Conservation (phyloP, 2,797 vertebrate genomes). For the Eutrigla gurnardus region DNA sequence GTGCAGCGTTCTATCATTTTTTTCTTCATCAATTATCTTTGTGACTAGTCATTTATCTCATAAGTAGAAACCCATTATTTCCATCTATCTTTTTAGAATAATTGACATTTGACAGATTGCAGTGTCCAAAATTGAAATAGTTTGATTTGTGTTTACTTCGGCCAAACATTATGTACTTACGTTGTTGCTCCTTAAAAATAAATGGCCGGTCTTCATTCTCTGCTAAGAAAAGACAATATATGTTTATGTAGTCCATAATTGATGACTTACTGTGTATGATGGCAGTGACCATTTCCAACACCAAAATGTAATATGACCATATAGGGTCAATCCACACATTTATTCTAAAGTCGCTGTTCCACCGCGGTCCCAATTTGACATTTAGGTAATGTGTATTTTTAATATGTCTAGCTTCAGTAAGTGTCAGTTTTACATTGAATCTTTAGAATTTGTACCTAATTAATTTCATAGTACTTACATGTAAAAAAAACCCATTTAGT, state of each 20-base stretch:
- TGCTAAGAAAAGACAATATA: neutral
- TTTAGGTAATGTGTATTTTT: neutral
- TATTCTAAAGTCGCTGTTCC: neutral
- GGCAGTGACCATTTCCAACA: neutral
- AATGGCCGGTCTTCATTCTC: neutral
- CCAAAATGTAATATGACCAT: neutral
- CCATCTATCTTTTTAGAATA: neutral
- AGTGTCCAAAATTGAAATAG: neutral
- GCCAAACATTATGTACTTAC: neutral
- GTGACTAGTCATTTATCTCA: neutral
- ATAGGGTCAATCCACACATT: neutral
- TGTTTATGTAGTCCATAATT: neutral
- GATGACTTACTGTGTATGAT: neutral
- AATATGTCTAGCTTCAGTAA: neutral
- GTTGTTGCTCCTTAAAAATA: neutral
- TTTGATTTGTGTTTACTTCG: neutral
- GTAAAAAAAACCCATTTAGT: neutral
- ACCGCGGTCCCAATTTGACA: neutral
- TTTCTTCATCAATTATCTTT: neutral
- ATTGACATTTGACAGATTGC: neutral
- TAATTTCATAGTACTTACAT: neutral
- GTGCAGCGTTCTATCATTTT: neutral
- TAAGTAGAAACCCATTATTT: neutral
- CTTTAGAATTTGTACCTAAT: neutral
- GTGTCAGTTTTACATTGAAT: neutral